Conservation (phyloP, 2,113 vertebrate species). For the Otocyon megalotis region DNA sequence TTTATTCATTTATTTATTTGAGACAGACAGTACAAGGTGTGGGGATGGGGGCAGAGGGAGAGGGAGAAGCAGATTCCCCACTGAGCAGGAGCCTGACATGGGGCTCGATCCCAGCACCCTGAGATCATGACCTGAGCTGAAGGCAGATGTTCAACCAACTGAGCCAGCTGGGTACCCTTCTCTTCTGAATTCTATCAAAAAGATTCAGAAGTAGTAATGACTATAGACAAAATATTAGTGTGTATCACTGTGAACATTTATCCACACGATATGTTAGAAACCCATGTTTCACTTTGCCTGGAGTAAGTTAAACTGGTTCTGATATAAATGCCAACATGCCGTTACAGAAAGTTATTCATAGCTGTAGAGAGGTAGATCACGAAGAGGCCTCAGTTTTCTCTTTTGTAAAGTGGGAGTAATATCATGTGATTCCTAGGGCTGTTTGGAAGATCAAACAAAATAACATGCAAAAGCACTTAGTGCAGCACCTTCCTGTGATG, state of each 20-base stretch:
- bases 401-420: constrained; percentile 54
- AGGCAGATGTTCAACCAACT: background rate
- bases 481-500: background rate
- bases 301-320: constrained; percentile 27
- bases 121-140: background rate
- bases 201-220: constrained; percentile 13
- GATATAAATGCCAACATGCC: background rate
- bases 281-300: background rate
- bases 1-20: background rate
- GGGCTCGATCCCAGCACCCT: background rate
- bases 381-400: constrained; percentile 55
- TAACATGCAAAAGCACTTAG: constrained; percentile 39
- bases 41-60: background rate
- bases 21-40: background rate
- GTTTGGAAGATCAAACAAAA: constrained; percentile 48
- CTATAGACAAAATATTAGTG: background rate
- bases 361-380: background rate
- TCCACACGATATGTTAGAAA: background rate
- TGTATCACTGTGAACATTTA: background rate
- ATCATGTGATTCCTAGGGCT: constrained; percentile 3
- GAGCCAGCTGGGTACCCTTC: background rate
- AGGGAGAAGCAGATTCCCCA: background rate
- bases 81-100: background rate
- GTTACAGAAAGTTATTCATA: constrained; percentile 19
- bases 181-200: constrained; percentile 55